Percentiles rank a stretch among this genome's conserved stretches.
Evolutionary conservation across 2,797 vertebrate species (phyloP).

Genomic region (Sarcophilus harrisii): DNA sequence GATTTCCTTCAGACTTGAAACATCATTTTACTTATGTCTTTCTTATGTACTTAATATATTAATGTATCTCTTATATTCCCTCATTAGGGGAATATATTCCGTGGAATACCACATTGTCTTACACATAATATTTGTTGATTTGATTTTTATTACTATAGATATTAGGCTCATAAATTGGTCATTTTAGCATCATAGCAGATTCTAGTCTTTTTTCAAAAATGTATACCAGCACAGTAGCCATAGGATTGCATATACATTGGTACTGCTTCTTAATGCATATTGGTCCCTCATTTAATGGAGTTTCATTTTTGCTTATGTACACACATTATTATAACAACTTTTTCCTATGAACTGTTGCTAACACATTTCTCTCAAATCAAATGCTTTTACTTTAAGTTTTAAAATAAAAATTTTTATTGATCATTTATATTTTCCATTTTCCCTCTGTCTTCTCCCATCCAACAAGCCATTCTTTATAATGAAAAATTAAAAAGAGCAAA

Average conservation of each 20-base stretch:
- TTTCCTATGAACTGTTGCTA: background rate
- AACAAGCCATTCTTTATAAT: background rate
- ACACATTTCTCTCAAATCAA: background rate
- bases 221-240: background rate
- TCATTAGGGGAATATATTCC: background rate
- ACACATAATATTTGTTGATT: background rate
- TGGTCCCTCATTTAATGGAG: background rate
- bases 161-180: background rate
- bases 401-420: background rate
- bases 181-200: background rate
- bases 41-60: background rate
- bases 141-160: background rate
- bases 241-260: background rate
- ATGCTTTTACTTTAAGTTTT: background rate
- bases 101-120: background rate
- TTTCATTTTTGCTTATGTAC: background rate
- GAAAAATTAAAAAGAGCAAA: background rate
- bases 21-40: background rate
- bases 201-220: background rate
- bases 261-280: background rate
- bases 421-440: background rate
- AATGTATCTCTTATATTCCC: background rate
- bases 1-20: background rate
- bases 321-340: background rate
- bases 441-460: background rate